These are phyloP conservation scores for Aporophyla nigra DNA, from an alignment of 2,888 invertebrate species.

Conservation along the genomic window DNA sequence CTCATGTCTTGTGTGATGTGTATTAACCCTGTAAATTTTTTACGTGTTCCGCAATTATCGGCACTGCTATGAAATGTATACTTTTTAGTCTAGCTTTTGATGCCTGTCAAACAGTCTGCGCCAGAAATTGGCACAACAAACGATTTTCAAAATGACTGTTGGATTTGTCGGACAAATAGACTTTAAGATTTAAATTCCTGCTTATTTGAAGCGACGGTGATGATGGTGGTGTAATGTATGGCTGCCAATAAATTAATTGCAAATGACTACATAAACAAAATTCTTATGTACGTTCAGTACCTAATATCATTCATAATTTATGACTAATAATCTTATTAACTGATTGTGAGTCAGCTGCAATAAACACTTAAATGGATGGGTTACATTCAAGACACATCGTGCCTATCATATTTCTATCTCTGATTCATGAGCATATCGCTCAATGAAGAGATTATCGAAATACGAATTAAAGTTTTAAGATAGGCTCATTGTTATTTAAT, in stretches of 20 bases:
- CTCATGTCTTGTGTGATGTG: not conserved
- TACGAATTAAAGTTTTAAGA: conserved; percentile 31
- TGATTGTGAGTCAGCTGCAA: conserved; percentile 50
- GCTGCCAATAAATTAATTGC: conserved; percentile 28
- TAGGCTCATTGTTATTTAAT: conserved; percentile 36
- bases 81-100: conserved; percentile 53
- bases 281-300: conserved; percentile 3
- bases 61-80: conserved; percentile 41
- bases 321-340: conserved; percentile 42
- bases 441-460: conserved; percentile 43
- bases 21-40: conserved; percentile 14
- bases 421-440: conserved; percentile 53
- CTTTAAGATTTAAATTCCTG: conserved; percentile 7
- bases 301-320: conserved; percentile 16
- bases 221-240: conserved; percentile 5
- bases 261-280: conserved; percentile 19
- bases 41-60: conserved; percentile 35
- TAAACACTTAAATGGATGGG: conserved; percentile 45
- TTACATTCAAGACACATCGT: conserved; percentile 24
- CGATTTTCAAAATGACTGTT: conserved; percentile 33
- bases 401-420: conserved; percentile 48
- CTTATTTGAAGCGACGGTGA: conserved; percentile 12
- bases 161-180: conserved; percentile 1
- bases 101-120: conserved; percentile 51
- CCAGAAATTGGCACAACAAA: conserved; percentile 39